Evolutionary conservation across 1,140 invertebrate genomes (phyloP).

Genomic region (Danaus plexippus): DNA sequence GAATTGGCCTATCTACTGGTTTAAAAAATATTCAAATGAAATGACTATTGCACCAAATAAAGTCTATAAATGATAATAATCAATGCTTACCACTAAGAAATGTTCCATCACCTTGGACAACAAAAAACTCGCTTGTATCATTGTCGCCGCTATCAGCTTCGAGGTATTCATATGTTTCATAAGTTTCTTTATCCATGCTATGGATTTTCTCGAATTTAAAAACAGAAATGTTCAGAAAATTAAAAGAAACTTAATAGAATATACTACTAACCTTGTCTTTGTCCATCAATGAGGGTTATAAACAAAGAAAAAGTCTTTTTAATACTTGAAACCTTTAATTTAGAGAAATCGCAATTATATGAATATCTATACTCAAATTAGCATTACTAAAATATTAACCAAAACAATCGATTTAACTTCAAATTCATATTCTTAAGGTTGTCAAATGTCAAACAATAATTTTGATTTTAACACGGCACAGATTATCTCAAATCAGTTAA

Average conservation of each 20-base stretch:
- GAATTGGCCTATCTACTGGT: constrained; percentile 48
- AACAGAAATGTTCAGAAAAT: constrained; percentile 2
- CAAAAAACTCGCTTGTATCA: constrained; percentile 38
- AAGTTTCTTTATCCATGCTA: constrained; percentile 46
- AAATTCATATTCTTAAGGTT: no score
- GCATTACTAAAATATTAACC: no score
- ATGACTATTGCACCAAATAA: not conserved
- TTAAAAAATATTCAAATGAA: constrained; percentile 6
- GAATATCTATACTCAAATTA: no score
- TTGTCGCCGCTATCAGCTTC: constrained; percentile 26
- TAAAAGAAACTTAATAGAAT: not conserved
- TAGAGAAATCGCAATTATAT: no score
- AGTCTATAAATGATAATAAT: not conserved
- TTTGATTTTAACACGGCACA: not conserved
- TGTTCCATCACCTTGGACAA: constrained; percentile 57
- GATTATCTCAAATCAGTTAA: constrained; percentile 1
- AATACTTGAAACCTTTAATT: no score
- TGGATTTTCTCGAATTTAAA: constrained; percentile 6
- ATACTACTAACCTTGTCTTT: no score
- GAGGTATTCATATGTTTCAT: constrained; percentile 51
- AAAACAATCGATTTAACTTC: no score
- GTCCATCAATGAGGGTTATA: no score
- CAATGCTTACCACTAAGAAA: constrained; percentile 28
- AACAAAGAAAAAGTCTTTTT: no score
- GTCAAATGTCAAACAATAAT: constrained; percentile 1